A percentile compares a stretch with the other conserved stretches of the same genome.
phyloP scores from a whole-genome alignment of 2,797 vertebrate genomes.

The Onychomys torridus region DNA sequence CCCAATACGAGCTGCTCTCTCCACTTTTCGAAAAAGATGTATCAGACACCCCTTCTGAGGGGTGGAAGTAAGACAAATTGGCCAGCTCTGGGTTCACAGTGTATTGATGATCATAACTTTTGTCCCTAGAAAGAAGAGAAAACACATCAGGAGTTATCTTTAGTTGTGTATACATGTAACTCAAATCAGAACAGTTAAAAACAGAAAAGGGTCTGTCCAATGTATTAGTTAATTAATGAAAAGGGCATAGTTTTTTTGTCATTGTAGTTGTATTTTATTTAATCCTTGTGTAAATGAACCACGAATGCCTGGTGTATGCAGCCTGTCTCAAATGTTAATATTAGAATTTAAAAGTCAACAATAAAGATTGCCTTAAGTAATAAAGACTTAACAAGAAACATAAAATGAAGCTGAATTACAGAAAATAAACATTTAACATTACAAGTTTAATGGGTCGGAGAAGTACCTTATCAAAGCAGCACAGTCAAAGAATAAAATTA shows the following conservation, averaged over 20 bases:
- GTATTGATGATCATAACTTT: not conserved
- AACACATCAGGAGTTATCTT: conserved; percentile 14
- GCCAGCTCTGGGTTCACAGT: conserved; percentile 2
- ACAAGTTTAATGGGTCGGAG: not conserved
- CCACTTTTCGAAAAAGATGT: conserved; percentile 66
- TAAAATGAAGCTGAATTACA: not conserved
- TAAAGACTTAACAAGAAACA: not conserved
- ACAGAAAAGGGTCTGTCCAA: conserved; percentile 19
- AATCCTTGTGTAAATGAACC: not conserved
- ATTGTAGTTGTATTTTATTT: not conserved
- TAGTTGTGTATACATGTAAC: not conserved
- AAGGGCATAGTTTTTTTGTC: not conserved
- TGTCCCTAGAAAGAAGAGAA: conserved; percentile 65
- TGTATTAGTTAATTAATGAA: not conserved
- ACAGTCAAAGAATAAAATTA: not conserved
- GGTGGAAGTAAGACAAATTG: conserved; percentile 48
- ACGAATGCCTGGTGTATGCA: not conserved
- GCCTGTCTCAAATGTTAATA: not conserved
- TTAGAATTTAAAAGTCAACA: not conserved
- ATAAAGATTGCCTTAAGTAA: not conserved
- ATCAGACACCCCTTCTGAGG: conserved; percentile 49
- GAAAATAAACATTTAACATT: not conserved
- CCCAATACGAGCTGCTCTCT: conserved; percentile 1
- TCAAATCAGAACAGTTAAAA: conserved; percentile 28
- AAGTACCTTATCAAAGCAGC: not conserved